A percentile compares a stretch with the other conserved stretches of the same genome.
Evolutionary conservation across 2,113 vertebrate species (phyloP).

Genomic region (Grus americana): DNA sequence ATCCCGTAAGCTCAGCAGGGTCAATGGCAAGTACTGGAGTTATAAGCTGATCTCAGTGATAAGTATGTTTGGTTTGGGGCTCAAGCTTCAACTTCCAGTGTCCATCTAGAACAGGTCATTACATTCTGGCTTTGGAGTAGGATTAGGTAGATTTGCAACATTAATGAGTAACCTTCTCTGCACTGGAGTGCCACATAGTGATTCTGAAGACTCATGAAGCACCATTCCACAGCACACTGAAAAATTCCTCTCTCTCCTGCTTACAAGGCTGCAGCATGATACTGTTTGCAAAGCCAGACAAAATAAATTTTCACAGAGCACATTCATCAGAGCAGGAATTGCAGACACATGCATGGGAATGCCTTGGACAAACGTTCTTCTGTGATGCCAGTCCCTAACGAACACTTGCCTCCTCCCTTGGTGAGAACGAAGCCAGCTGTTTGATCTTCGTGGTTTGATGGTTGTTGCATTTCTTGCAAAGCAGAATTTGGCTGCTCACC

Average conservation of each 20-base stretch:
- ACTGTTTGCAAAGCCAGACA: not conserved
- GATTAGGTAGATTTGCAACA: not conserved
- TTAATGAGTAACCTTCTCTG: not conserved
- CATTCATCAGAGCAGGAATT: not conserved
- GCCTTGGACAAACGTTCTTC: not conserved
- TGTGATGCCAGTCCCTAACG: fast-evolving
- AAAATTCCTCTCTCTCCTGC: not conserved
- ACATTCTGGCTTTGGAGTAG: not conserved
- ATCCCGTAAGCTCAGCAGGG: not conserved
- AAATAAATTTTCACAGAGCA: not conserved
- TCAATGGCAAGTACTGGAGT: not conserved
- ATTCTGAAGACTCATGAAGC: not conserved
- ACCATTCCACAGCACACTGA: not conserved
- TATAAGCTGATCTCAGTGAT: not conserved
- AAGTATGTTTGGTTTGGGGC: not conserved
- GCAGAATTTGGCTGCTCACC: conserved; percentile 94
- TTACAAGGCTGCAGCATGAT: not conserved
- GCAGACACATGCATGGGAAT: not conserved
- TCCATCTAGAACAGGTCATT: not conserved
- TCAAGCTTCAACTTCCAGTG: not conserved
- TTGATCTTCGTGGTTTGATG: conserved; percentile 93
- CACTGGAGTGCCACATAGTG: not conserved
- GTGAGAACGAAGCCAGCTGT: conserved; percentile 90
- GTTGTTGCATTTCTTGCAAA: conserved; percentile 92
- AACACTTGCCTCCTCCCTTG: conserved; percentile 86